Evolutionary conservation across 2,888 invertebrate species (phyloP), one percentile per base, ranked within the genome.

Genomic region (Ophraella communa): DNA sequence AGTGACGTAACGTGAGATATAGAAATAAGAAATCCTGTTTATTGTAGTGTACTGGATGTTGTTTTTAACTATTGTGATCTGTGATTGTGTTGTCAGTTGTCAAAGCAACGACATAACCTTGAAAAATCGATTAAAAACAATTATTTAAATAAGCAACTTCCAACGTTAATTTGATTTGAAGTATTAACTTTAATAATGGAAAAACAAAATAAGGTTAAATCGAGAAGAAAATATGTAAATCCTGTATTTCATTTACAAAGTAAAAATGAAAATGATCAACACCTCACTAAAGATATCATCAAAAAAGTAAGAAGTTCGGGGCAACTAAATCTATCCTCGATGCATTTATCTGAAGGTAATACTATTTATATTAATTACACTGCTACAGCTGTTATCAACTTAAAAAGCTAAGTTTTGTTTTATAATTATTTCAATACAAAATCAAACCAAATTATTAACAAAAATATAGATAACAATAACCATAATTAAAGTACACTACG

Each of bases 271-370:
- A 91, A 91, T 76, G 88, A 91, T 67, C 85, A 84, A 62, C 87
- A 89, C 78, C 80, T 94, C 67, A 87, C 92, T 27, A 85, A 86
- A 61, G 88, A 88, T 54, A 82, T 94, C 74, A 86, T 96, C 62
- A 91, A 93, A 82, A 88, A 89, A 70, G 93, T 94, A 3, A 88
- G 93, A 75, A 90, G 89, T 77, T 90, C 91, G 68, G 95, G 96
- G 18, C 88, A 89, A 72, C 83, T 96, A 44, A 93, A 91, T 84
- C 85, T 96, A 72, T 88, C 92, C 62, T 90, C 90, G 70, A 87
- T 87, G 78, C 92, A 90, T 73, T 83, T 94, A 71, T 86, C 87
- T 52, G 85, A 87, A 82, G 92, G 95, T 92, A 83, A 79, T 79
- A 35, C 17, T 30, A 51, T 30, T 10, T 27, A 42, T 24, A 23